Evolutionary conservation across 2,888 invertebrate genomes (phyloP), one percentile per base, ranked within the genome.

Genomic region (Drosophila nr. perissopoda): DNA sequence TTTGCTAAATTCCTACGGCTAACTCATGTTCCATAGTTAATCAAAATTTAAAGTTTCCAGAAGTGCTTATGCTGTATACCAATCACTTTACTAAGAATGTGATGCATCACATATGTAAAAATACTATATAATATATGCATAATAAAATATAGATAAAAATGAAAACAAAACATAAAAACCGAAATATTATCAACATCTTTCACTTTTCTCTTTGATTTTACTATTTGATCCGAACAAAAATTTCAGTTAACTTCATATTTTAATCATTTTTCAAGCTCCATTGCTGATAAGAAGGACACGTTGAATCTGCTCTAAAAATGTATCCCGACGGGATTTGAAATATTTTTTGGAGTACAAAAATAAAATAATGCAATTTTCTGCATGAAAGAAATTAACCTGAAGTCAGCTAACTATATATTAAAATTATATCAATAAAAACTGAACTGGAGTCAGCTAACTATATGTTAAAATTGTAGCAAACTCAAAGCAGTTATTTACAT

Each of bases 371-470:
- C 3, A 0, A 1, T 3, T 21, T 21, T 4, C 13, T 21, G n/a
- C n/a, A 6, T 10, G 0, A 4, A 0, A 10, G 10, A 31, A 10
- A 10, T 40, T n/a, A 1, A 10, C 1, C 10, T n/a, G 1, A 0
- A 40, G 1, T 40, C 40, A 42, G 4, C 21, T 21, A 5, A 40
- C 1, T 40, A 18, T 1, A 40, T 40, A 2, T 40, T n/a, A 4
- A 40, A 40, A 40, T 40, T 0, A 10, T 40, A 0, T 0, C n/a
- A 40, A n/a, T 4, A n/a, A n/a, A 40, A 40, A 4, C 10, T 10
- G 2, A 10, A 0, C 11, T 21, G 1, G 0, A 40, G 2, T 40
- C 21, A 42, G 5, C 21, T 42, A 11, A 40, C 10, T 40, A 8
- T 18, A 40, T 40, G n/a, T 4, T 33, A 33, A 10, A 33, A 33